These are phyloP conservation scores for Actinostola sp. DNA, from an alignment of 92 coral and sea anemone genomes.

Conservation along the genomic window DNA sequence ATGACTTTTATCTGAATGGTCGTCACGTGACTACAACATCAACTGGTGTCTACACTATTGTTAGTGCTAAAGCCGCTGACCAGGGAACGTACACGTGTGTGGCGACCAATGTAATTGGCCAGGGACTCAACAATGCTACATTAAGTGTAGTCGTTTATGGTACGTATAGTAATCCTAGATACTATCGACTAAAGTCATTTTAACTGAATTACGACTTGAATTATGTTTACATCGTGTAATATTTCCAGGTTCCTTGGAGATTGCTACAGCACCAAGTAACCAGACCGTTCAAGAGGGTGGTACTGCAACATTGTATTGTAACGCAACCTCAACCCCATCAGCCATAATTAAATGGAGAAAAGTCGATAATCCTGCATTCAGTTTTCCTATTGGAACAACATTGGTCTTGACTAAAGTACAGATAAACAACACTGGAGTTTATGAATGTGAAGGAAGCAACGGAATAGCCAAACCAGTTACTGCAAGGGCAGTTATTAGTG, in stretches of 20 bases:
- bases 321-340: slow-evolving; percentile 47
- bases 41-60: slow-evolving; percentile 45
- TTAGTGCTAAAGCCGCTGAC: slow-evolving; percentile 54
- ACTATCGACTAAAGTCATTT: not conserved
- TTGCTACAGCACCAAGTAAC: slow-evolving; percentile 50
- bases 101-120: slow-evolving; percentile 59
- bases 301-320: slow-evolving; percentile 55
- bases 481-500: slow-evolving; percentile 55
- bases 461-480: slow-evolving; percentile 66
- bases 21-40: slow-evolving; percentile 33
- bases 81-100: slow-evolving; percentile 62
- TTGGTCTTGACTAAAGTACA: slow-evolving; percentile 32
- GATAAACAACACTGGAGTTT: slow-evolving; percentile 52
- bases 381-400: slow-evolving; percentile 30
- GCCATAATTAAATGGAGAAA: slow-evolving; percentile 49
- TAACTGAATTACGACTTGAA: not conserved
- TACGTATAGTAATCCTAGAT: slow-evolving; percentile 20
- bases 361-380: slow-evolving; percentile 7
- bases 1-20: slow-evolving; percentile 56
- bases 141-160: slow-evolving; percentile 55
- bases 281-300: slow-evolving; percentile 52
- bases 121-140: slow-evolving; percentile 42
- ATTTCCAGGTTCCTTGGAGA: slow-evolving; percentile 67
- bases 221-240: not conserved
- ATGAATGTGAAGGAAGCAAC: slow-evolving; percentile 66